Evolutionary conservation across 2,113 vertebrate species (phyloP).

Genomic region (Telmatochromis bifrenatus): DNA sequence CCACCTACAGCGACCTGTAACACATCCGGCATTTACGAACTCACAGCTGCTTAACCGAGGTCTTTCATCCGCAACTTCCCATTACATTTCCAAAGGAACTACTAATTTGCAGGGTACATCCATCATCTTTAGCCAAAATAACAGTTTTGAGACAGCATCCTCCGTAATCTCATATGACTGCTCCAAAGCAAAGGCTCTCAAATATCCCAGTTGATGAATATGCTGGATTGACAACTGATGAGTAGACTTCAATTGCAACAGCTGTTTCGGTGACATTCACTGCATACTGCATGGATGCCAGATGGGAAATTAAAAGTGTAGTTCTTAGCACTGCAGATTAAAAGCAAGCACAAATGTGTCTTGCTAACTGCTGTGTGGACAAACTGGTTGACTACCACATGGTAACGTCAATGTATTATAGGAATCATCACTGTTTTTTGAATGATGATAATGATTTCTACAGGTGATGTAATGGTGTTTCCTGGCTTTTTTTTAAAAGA

Average conservation of each 20-base stretch:
- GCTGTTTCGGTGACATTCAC: slow-evolving; percentile 24
- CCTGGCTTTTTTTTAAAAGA: neutral
- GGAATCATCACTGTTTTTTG: neutral
- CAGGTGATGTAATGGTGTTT: neutral
- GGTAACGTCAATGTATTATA: neutral
- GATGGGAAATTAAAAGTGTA: slow-evolving; percentile 10
- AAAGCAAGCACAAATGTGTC: neutral
- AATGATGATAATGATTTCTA: neutral
- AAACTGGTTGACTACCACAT: neutral
- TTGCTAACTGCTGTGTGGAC: neutral
- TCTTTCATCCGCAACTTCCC: neutral
- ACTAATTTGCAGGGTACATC: neutral
- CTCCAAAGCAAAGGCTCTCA: neutral
- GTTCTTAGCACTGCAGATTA: slow-evolving; percentile 2
- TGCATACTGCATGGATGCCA: neutral
- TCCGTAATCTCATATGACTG: neutral
- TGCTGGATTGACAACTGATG: slow-evolving; percentile 13
- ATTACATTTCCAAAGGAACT: neutral
- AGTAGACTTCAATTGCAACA: slow-evolving; percentile 7
- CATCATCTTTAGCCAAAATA: neutral
- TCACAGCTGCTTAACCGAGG: neutral
- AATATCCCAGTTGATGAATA: neutral
- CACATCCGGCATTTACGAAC: neutral
- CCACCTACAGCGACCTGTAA: neutral
- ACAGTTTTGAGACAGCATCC: neutral